phyloP scores from a whole-genome alignment of 2,113 vertebrate species.

The Dromaius novaehollandiae region DNA sequence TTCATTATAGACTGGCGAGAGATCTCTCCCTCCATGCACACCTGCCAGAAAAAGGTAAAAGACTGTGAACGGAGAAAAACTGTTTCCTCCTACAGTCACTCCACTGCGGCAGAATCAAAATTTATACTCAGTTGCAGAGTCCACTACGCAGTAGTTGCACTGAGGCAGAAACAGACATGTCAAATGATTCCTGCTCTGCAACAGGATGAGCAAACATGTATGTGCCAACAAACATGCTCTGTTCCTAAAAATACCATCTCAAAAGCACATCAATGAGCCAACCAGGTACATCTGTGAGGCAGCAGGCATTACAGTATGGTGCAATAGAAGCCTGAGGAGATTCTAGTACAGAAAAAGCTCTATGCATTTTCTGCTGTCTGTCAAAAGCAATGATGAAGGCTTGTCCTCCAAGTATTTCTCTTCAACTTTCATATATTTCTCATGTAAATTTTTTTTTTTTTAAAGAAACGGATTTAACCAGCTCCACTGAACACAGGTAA shows the following conservation, averaged over 20 bases:
- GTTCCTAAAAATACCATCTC: neutral
- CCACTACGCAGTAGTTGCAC: too few relatives aligned
- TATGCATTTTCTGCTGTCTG: neutral
- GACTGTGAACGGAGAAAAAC: neutral
- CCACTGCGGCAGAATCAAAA: neutral
- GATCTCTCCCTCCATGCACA: constrained; percentile 97
- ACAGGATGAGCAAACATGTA: fast-evolving
- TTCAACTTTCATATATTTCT: neutral
- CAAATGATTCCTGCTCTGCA: neutral
- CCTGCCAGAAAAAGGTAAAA: constrained; percentile 71
- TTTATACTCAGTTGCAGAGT: fast-evolving
- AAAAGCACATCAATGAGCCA: neutral
- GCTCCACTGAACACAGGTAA: neutral
- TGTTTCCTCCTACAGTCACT: neutral
- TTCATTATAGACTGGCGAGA: constrained; percentile 93
- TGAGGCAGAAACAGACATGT: neutral
- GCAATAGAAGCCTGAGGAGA: neutral
- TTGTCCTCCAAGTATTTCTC: neutral
- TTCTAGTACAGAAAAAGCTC: neutral
- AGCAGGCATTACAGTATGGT: fast-evolving
- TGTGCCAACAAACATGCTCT: neutral
- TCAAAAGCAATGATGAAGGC: neutral
- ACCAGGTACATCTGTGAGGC: neutral
- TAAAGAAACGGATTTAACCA: neutral
- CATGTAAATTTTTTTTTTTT: neutral